These are phyloP conservation scores for Spilarctia lutea DNA, from an alignment of 2,888 invertebrate species.

Conservation along the genomic window DNA sequence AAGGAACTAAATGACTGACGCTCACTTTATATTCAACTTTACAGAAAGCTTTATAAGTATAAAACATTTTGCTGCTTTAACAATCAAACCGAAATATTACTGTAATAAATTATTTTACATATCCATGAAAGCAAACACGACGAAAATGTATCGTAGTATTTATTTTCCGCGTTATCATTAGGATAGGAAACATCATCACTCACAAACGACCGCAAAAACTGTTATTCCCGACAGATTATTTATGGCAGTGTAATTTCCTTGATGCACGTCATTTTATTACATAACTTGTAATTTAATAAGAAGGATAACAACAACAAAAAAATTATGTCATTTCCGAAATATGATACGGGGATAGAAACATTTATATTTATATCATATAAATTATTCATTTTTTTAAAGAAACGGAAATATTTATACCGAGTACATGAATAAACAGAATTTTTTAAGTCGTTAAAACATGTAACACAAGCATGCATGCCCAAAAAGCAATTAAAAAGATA, in stretches of 20 bases:
- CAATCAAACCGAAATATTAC: not conserved
- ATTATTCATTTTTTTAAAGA: not conserved
- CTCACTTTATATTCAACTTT: not conserved
- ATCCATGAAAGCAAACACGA: not conserved
- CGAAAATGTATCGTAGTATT: not conserved
- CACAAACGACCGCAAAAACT: conserved; percentile 12
- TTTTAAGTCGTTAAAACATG: not conserved
- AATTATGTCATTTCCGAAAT: not conserved
- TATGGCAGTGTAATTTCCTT: conserved; percentile 10
- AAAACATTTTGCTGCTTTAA: not conserved
- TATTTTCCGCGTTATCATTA: not conserved
- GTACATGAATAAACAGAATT: not conserved
- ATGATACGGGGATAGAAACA: not conserved
- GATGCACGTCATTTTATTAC: conserved; percentile 4
- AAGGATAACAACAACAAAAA: not conserved
- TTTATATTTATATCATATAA: no score
- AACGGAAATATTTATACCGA: not conserved
- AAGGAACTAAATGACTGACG: not conserved
- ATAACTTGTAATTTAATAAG: not conserved
- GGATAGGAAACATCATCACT: conserved; percentile 4
- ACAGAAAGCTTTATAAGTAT: not conserved
- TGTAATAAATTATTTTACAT: conserved; percentile 1
- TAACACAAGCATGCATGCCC: not conserved
- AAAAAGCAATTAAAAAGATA: not conserved
- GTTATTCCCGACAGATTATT: conserved; percentile 5